Base-by-base conservation (phyloP, 1,140 invertebrate species). In the Lucilia cuprina region DNA sequence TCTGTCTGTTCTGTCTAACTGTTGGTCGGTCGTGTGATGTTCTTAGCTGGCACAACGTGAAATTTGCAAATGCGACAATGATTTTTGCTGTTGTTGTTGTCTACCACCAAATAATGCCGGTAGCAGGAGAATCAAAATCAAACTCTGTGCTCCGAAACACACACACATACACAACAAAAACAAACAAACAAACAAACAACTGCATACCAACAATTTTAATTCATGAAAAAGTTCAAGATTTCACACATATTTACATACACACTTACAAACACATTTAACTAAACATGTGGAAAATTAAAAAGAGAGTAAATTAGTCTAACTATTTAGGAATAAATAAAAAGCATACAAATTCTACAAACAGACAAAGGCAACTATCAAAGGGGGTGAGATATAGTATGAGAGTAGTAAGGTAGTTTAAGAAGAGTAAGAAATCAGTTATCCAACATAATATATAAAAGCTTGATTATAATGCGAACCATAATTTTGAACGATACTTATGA, bases 41-140 rank as follows among this genome's bases (percentile, higher is more conserved):
- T 84, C 60, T 83, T n/a, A 19, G 13, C 47, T 84, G 30, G 41
- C 47, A 55, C 25, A 47, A 47, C 41, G 47, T 78, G 41, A 55
- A 17, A 30, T 83, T 83, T 83, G 80, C 70, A 75, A 82, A 75
- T 83, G 70, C 41, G 70, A 78, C 77, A 84, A 65, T 25, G 77
- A 60, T 84, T 74, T 83, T 84, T 30, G 25, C 25, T 30, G 25
- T 30, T 30, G 25, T 78, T 21, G 41, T 77, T 82, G 83, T 21
- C 74, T 82, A 49, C 47, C 5, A 41, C 41, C 41, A 41, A 41
- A 35, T 34, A 21, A 35, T 19, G 30, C 41, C 77, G 83, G 50
- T 77, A 30, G 77, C 7, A 34, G 19, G 83, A 55, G 19, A 70
- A 70, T 70, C 19, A 19, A 21, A 21, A 21, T 21, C 21, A 70